Base-by-base conservation (phyloP, 2,797 vertebrate genomes). In the Delichon dasypus region DNA sequence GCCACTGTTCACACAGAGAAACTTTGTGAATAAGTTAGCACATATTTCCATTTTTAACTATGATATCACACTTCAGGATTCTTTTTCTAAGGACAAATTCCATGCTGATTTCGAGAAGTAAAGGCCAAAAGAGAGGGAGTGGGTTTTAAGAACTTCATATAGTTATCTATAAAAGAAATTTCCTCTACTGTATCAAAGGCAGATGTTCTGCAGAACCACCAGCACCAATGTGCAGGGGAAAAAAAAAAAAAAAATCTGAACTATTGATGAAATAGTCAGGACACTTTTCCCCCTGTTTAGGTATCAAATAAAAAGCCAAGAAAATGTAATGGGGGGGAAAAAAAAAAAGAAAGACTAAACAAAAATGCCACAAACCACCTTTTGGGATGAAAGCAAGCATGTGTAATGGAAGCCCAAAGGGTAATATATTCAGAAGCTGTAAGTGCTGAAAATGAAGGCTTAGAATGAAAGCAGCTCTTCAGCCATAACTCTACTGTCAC, bases 391-490 rank as follows among this genome's bases (percentile, higher is more conserved):
- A 95, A 94, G 74, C 58, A 88, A 91, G 82, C 84, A 26, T n/a
- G 48, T 70, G 79, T 85, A 94, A 91, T 54, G 54, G 75, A 70
- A 97, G 70, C 73, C 77, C 73, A 88, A 96, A 92, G 73, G 83
- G 80, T 78, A 97, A 96, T 75, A n/a, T 32, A 96, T 94, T 95
- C 91, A 81, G 57, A 93, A 91, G 66, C 60, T 90, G 0, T 71
- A 87, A 94, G 86, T 90, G 91, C 85, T 94, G 84, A 76, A 96
- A 97, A 96, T 85, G 92, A 94, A 77, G 85, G 74, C 85, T 93
- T 79, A 68, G 77, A 92, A 83, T 47, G 53, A 90, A 93, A 96
- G 60, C 74, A 60, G 60, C 50, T 94, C 77, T 89, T 95, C 70
- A 96, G 80, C 87, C 74, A 57, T 89, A 94, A 94, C 92, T 92